Conservation (phyloP, 2,888 invertebrate genomes). For the Drosophila pseudotakahashii region DNA sequence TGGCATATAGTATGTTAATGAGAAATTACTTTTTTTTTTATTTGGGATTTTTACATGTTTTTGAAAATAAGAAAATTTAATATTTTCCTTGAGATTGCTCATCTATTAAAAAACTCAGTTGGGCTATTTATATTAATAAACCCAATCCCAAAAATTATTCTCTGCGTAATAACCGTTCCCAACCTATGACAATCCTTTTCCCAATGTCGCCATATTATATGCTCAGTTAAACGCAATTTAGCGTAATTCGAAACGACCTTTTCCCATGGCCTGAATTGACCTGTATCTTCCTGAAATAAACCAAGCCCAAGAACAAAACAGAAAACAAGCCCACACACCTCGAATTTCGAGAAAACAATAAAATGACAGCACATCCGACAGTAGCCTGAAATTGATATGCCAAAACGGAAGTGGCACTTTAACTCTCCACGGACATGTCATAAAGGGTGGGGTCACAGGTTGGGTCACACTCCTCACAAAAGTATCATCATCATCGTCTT, state of each 20-base stretch:
- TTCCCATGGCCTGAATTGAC: conserved; percentile 37
- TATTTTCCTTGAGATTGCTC: no score
- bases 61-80: no score
- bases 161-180: background rate
- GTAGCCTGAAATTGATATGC: conserved; percentile 26
- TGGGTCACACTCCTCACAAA: conserved; percentile 11
- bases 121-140: conserved; percentile 4
- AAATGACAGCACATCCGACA: conserved; percentile 39
- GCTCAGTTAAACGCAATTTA: conserved; percentile 47
- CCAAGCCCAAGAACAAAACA: conserved; percentile 53
- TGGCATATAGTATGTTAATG: no score
- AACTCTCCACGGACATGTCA: conserved; percentile 45
- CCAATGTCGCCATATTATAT: conserved; percentile 23
- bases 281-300: conserved; percentile 34
- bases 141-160: background rate
- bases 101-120: no score
- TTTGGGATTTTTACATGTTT: no score
- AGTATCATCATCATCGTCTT: conserved; percentile 23
- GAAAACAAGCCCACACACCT: conserved; percentile 39
- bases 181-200: conserved; percentile 38
- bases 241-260: no score
- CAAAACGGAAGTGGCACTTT: conserved; percentile 66
- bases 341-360: conserved; percentile 32
- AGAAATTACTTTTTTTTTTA: no score
- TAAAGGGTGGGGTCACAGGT: conserved; percentile 49